These are phyloP conservation scores for Oreochromis mossambicus DNA, from an alignment of 2,797 vertebrate species.

Conservation along the genomic window DNA sequence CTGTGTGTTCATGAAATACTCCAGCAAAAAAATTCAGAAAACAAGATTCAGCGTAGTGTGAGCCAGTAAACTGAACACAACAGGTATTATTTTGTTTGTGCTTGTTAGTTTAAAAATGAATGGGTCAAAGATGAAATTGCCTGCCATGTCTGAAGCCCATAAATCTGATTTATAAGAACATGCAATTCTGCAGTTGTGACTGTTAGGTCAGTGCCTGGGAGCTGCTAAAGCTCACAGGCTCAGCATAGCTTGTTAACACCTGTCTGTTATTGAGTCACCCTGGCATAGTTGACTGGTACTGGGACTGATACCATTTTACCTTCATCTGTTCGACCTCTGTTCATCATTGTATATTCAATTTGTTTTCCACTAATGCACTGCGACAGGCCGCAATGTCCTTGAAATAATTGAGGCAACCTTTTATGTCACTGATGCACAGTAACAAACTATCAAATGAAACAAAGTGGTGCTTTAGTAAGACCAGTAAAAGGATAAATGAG, in stretches of 20 bases:
- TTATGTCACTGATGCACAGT: not conserved
- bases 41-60: not conserved
- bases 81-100: not conserved
- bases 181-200: not conserved
- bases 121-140: not conserved
- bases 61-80: not conserved
- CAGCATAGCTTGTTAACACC: not conserved
- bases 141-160: not conserved
- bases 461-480: not conserved
- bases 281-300: not conserved
- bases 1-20: not conserved
- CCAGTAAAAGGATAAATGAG: not conserved
- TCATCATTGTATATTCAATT: not conserved
- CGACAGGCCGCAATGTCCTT: not conserved
- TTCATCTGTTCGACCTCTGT: not conserved
- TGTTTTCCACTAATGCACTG: not conserved
- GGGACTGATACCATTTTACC: not conserved
- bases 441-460: not conserved
- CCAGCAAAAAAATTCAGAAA: not conserved
- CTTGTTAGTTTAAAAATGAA: not conserved
- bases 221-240: not conserved
- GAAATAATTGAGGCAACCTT: not conserved
- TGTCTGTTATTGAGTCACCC: not conserved
- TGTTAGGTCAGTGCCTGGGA: not conserved
- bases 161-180: not conserved